These are phyloP conservation scores for Ichneumon xanthorius DNA, from an alignment of 2,888 invertebrate genomes.

Conservation along the genomic window DNA sequence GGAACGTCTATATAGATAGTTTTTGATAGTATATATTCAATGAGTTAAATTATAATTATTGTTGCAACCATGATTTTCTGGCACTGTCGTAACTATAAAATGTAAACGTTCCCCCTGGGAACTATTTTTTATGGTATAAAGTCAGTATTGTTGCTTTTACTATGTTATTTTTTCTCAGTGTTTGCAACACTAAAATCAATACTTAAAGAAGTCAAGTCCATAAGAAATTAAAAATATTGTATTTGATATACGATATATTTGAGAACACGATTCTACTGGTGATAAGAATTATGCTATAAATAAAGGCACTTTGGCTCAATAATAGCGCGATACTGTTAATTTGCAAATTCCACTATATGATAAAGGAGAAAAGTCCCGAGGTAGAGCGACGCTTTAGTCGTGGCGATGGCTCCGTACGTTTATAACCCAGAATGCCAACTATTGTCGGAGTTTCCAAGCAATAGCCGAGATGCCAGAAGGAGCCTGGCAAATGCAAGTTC, in stretches of 20 bases:
- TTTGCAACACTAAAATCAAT: background rate
- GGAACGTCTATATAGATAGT: no score
- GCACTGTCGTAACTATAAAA: no score
- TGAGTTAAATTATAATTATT: no score
- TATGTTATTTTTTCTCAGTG: no score
- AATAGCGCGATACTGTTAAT: constrained; percentile 27
- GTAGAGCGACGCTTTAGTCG: constrained; percentile 20
- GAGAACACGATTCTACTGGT: no score
- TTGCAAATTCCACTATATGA: constrained; percentile 33
- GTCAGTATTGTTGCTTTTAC: no score
- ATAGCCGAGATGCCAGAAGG: constrained; percentile 56
- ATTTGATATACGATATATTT: background rate
- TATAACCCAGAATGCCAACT: constrained; percentile 63
- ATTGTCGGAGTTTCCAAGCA: constrained; percentile 61
- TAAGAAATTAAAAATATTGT: background rate
- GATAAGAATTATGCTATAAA: no score
- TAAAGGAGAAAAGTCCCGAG: constrained; percentile 25
- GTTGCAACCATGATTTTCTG: no score
- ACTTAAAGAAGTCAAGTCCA: background rate
- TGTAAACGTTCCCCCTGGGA: no score
- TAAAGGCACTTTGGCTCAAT: background rate
- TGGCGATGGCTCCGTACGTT: constrained; percentile 35
- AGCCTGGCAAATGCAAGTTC: constrained; percentile 55
- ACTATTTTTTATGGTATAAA: no score
- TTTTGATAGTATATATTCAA: no score